Conservation (phyloP, 23 tunicate species). For the Botrylloides violaceus region DNA sequence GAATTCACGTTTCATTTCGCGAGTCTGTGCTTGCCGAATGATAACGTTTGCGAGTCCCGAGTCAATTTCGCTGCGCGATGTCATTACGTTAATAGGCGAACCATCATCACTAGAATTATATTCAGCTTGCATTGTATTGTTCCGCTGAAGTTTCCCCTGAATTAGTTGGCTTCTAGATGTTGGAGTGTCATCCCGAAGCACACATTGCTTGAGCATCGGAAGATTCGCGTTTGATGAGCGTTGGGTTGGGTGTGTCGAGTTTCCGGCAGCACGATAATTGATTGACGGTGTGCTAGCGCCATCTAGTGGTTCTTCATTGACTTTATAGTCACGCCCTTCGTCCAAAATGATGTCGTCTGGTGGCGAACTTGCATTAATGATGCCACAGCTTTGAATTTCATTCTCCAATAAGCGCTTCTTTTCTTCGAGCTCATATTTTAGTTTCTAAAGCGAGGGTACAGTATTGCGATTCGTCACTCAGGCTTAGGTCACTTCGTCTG, state of each 20-base stretch:
- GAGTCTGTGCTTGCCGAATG: background rate
- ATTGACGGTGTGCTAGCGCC: background rate
- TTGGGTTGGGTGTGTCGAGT: background rate
- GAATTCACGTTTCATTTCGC: background rate
- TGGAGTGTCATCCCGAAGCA: background rate
- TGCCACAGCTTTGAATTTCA: too few relatives aligned
- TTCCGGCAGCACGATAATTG: background rate
- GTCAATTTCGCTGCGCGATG: background rate
- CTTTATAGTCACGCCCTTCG: background rate
- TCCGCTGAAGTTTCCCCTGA: background rate
- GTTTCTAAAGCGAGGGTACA: too few relatives aligned
- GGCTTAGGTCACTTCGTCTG: too few relatives aligned
- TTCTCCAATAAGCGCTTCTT: too few relatives aligned
- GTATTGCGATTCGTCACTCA: too few relatives aligned
- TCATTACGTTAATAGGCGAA: slow-evolving; percentile 3
- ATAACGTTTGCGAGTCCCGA: background rate
- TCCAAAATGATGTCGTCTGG: too few relatives aligned
- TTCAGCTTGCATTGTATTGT: too few relatives aligned
- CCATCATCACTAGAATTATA: slow-evolving; percentile 12
- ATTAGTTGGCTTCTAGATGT: background rate
- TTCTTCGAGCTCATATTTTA: too few relatives aligned
- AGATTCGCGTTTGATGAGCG: background rate
- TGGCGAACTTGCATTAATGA: too few relatives aligned
- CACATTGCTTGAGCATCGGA: background rate
- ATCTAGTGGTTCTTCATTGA: background rate